Evolutionary conservation across 2,888 invertebrate species (phyloP), one percentile per base, ranked within the genome.

Genomic region (Aleiodes alternator): DNA sequence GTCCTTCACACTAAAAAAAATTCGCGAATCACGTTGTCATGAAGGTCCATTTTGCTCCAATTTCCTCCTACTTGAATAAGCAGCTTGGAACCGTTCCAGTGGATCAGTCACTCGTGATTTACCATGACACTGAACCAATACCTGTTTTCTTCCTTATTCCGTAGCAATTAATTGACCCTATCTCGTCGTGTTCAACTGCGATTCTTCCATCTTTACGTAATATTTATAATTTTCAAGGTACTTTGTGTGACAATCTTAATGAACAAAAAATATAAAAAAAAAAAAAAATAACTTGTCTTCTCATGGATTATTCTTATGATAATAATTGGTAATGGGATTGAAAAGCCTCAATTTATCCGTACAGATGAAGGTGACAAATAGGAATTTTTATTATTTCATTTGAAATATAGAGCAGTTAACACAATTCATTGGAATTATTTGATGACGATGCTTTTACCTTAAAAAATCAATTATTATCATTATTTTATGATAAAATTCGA

Each of bases 51-150:
- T 23, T 23, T 23, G 23, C 23, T 2, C 23, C 23, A 23, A 23
- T 23, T 2, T 23, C 23, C 23, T 23, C 23, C 3, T 23, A 3
- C 48, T 48, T 48, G 11, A 43, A 73, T 14, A 48, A 68, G 12
- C 23, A 23, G 23, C 23, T 23, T 50, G 50, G 66, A 66, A 66
- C 50, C 12, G 56, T 73, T 73, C 50, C 68, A 57, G 29, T 48
- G 50, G 68, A 73, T 68, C 56, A 56, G 48, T 73, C 48, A 31
- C 23, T 55, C 55, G 43, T 8, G 56, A 11, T 14, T 57, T 50
- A 9, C 68, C 73, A 68, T 73, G 55, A 73, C 73, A 68, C 9
- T 73, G 73, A 34, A 73, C 73, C 68, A 64, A 38, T 48, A 48
- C 48, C 48, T 34, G 31, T 29, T 29, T 3, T 59, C 71, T 61